Percentiles rank a stretch among this genome's conserved stretches.
Evolutionary conservation across 2,113 vertebrate genomes (phyloP).

Genomic region (Pseudorectes ferrugineus): DNA sequence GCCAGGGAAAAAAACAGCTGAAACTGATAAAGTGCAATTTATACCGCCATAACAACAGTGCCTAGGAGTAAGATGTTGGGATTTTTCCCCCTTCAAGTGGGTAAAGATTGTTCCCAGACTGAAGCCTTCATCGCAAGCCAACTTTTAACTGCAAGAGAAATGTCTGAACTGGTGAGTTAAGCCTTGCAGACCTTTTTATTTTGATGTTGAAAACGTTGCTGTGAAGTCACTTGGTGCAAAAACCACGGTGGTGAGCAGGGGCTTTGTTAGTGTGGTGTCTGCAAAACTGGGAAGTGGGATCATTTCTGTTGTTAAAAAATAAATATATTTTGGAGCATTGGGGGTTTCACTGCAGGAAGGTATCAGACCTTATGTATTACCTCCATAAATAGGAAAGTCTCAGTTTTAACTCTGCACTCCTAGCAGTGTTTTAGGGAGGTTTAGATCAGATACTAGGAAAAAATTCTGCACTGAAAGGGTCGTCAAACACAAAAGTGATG

Average conservation of each 20-base stretch:
- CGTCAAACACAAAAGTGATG: background rate
- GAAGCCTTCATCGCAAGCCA: slow-evolving; percentile 23
- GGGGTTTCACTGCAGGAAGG: background rate
- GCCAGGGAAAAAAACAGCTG: slow-evolving; percentile 15
- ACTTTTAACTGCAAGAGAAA: background rate
- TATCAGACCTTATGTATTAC: rapidly evolving
- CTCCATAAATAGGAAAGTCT: background rate
- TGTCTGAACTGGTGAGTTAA: slow-evolving; percentile 8
- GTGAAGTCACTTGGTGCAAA: background rate
- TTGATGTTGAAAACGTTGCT: background rate
- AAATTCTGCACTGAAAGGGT: background rate
- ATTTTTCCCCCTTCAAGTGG: slow-evolving; percentile 33
- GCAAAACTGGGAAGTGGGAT: background rate
- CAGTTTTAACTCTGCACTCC: background rate
- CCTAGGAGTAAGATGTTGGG: background rate
- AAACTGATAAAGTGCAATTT: slow-evolving; percentile 60
- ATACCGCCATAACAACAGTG: slow-evolving; percentile 24
- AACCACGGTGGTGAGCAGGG: background rate
- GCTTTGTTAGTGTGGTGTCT: background rate
- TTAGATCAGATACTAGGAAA: background rate
- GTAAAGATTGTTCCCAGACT: slow-evolving; percentile 52
- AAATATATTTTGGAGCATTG: background rate
- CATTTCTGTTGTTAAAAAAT: background rate
- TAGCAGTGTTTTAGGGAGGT: background rate
- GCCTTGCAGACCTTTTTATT: background rate